Percentiles rank a stretch among this genome's conserved stretches.
phyloP scores from a whole-genome alignment of 2,797 vertebrate species.

The Caiman crocodilus region DNA sequence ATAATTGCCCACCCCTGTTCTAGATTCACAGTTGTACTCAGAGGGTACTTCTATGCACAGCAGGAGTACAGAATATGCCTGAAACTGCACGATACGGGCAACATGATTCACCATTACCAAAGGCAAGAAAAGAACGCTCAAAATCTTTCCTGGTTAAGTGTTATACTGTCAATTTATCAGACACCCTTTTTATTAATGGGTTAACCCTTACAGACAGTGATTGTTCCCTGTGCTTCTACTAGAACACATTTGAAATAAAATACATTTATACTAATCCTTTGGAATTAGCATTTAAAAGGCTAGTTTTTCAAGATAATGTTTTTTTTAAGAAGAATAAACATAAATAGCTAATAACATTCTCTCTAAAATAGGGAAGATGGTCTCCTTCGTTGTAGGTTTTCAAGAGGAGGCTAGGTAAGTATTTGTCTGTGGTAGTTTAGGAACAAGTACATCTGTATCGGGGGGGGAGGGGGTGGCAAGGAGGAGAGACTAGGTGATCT shows the following conservation, averaged over 20 bases:
- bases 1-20: background rate
- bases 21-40: slow-evolving; percentile 22
- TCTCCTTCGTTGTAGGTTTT: too few relatives aligned
- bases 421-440: too few relatives aligned
- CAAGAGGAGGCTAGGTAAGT: background rate
- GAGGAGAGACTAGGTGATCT: too few relatives aligned
- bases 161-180: slow-evolving; percentile 71
- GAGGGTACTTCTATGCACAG: slow-evolving; percentile 11
- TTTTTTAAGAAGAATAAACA: slow-evolving; percentile 19
- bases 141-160: slow-evolving; percentile 59
- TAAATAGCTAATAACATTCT: slow-evolving; percentile 41
- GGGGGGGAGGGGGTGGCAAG: too few relatives aligned
- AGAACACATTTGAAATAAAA: slow-evolving; percentile 65
- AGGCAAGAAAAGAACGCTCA: slow-evolving; percentile 55
- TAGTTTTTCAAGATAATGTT: slow-evolving; percentile 47
- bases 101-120: slow-evolving; percentile 38
- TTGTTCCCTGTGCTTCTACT: slow-evolving; percentile 51
- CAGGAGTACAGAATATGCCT: slow-evolving; percentile 34
- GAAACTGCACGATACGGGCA: slow-evolving; percentile 39
- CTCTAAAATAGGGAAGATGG: too few relatives aligned
- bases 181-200: slow-evolving; percentile 67
- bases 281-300: slow-evolving; percentile 47
- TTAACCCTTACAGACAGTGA: slow-evolving; percentile 67
- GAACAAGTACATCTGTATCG: too few relatives aligned
- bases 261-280: slow-evolving; percentile 61